Base-by-base conservation (phyloP, 92 coral and sea anemone species). In the Chrysogorgia sp. region DNA sequence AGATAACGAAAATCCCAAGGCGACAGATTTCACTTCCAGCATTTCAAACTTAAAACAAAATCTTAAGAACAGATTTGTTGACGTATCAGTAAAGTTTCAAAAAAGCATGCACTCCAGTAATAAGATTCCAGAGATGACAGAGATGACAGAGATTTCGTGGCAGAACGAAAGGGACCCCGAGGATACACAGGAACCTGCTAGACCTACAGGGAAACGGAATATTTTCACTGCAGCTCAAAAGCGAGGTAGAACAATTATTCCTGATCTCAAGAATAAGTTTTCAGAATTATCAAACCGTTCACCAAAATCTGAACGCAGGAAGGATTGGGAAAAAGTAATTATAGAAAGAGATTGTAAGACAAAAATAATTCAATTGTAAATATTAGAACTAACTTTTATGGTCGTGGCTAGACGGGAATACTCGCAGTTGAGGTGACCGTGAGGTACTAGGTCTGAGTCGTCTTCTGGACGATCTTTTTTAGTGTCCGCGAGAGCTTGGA, bases 221-320 rank as follows among this genome's bases (percentile, higher is more conserved):
- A 57, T 91, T 14, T 94, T 94, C 59, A 91, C 91, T 56, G 80
- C 89, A 61, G 97, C 97, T 76, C 98, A 93, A 77, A 86, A 90
- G 57, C 89, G 92, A 48, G 89, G 98, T 60, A 84, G 93, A 34
- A 88, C 92, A 22, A 60, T 90, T 28, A 80, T 94, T 60, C 96
- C 98, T 12, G 98, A 94, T 57, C 76, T 94, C 82, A 96, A 96
- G 68, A 94, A 71, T 71, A 94, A 91, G 85, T 65, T 94, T 40
- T 88, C 96, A 12, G 71, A 65, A 63, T 65, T 86, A 45, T 94
- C 98, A 29, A 41, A 86, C 71, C 52, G 92, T 86, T 71, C 92
- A 86, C 58, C 92, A 60, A 52, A 71, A 4, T 23, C 47, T 19
- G 64, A 59, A 35, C 81, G 79, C 26, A 40, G 63, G 47, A 76